phyloP scores from a whole-genome alignment of 2,797 vertebrate genomes.

The Fratercula arctica region DNA sequence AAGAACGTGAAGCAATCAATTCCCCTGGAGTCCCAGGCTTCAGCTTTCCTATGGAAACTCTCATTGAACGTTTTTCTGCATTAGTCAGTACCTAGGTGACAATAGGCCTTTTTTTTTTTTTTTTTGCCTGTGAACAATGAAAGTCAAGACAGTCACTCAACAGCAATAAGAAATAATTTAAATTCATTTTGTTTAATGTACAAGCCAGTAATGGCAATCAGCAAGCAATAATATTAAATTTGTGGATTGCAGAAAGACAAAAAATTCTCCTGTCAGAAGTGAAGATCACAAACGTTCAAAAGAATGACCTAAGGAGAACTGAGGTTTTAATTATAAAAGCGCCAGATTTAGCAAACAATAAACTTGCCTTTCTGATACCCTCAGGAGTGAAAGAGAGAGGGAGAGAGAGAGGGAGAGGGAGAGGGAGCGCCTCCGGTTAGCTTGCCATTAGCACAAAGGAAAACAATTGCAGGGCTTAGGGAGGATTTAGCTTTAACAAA shows the following conservation, averaged over 20 bases:
- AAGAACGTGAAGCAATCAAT: background rate
- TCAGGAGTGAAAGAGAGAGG: background rate
- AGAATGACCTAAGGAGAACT: background rate
- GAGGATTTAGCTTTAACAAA: conserved; percentile 58
- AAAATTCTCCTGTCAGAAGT: background rate
- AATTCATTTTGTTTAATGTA: background rate
- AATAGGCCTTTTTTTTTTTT: background rate
- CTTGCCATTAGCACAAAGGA: conserved; percentile 40
- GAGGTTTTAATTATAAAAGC: background rate
- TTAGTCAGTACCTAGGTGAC: background rate
- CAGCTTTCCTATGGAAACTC: background rate
- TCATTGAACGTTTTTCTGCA: background rate
- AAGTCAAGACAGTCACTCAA: background rate
- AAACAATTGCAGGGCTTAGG: conserved; percentile 47
- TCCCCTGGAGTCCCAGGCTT: background rate
- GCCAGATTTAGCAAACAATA: background rate
- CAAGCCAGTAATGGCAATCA: background rate
- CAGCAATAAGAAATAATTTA: background rate
- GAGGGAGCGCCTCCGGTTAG: background rate
- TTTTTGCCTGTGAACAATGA: background rate
- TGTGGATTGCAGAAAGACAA: background rate
- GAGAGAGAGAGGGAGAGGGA: background rate
- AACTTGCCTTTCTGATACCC: background rate
- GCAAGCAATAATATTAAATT: background rate
- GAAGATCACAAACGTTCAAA: background rate